A percentile compares a stretch with the other conserved stretches of the same genome.
Conservation (phyloP, 1,140 invertebrate species). For the Pseudoatta argentina region DNA sequence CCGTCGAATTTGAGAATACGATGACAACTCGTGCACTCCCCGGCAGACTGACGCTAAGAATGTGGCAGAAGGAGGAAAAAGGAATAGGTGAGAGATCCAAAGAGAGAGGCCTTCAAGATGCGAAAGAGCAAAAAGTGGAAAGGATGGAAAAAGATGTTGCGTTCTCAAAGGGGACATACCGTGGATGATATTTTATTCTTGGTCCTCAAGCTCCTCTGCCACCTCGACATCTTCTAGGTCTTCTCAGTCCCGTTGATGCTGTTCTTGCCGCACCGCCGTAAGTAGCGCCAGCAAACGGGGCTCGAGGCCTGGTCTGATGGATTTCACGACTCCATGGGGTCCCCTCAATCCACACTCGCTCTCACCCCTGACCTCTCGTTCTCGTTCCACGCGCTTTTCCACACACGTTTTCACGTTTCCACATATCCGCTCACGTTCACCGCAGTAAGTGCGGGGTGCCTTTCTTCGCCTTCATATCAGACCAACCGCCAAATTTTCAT, state of each 20-base stretch:
- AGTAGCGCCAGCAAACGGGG: conserved; percentile 77
- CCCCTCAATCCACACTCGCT: conserved; percentile 81
- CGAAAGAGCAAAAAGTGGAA: conserved; percentile 59
- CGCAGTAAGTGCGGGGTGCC: conserved; percentile 62
- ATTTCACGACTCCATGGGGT: conserved; percentile 83
- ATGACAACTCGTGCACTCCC: conserved; percentile 69
- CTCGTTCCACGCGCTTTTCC: conserved; percentile 67
- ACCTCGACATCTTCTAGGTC: conserved; percentile 71
- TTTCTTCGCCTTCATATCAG: conserved; percentile 16
- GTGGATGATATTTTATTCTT: conserved; percentile 81
- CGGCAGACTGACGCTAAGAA: conserved; percentile 59
- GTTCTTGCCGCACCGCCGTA: conserved; percentile 76
- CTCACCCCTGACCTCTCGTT: conserved; percentile 70
- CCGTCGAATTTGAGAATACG: conserved; percentile 71
- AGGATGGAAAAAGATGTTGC: conserved; percentile 67
- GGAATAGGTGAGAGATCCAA: conserved; percentile 63
- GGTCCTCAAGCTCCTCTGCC: conserved; percentile 55
- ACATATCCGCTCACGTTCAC: conserved; percentile 63
- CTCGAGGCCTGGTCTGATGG: conserved; percentile 80
- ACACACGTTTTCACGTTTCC: conserved; percentile 69
- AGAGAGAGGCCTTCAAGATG: conserved; percentile 24
- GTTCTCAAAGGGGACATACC: conserved; percentile 80
- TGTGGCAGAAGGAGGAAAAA: conserved; percentile 19
- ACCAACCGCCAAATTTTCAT: conserved; percentile 50
- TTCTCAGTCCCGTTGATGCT: conserved; percentile 75